Evolutionary conservation across 2,888 invertebrate species (phyloP).

Genomic region (Esperia sulphurella): DNA sequence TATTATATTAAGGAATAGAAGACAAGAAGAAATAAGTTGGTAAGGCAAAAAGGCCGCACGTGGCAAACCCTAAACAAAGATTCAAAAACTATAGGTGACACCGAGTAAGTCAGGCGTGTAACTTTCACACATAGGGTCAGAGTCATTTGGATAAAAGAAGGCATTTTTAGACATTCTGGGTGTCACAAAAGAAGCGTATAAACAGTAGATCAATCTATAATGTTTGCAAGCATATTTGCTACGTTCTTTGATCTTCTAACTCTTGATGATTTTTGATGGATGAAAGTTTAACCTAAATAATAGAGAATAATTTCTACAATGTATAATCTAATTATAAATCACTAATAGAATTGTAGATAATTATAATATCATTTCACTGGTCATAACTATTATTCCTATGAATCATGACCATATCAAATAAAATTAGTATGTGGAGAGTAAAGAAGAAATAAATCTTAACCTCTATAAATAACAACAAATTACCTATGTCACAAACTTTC

Average conservation of each 20-base stretch:
- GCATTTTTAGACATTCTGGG: neutral
- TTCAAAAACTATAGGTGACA: slow-evolving; percentile 35
- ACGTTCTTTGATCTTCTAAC: no score
- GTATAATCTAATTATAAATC: no score
- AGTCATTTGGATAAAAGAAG: neutral
- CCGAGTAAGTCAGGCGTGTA: slow-evolving; percentile 34
- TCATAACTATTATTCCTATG: no score
- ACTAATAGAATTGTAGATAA: no score
- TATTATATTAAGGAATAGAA: slow-evolving; percentile 14
- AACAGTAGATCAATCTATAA: no score
- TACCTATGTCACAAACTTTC: neutral
- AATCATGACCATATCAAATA: no score
- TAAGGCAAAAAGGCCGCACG: slow-evolving; percentile 35
- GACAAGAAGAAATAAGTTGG: slow-evolving; percentile 22
- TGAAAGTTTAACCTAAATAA: no score
- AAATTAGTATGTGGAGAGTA: no score
- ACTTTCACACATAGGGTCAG: slow-evolving; percentile 13
- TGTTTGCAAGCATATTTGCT: no score
- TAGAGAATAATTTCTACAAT: no score
- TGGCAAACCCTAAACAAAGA: slow-evolving; percentile 38
- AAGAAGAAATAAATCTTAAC: neutral
- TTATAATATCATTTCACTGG: no score
- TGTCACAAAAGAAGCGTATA: neutral
- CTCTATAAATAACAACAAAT: slow-evolving; percentile 7
- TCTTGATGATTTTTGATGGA: no score